Conservation (phyloP, 2,797 vertebrate species). For the Acropternis orthonyx region DNA sequence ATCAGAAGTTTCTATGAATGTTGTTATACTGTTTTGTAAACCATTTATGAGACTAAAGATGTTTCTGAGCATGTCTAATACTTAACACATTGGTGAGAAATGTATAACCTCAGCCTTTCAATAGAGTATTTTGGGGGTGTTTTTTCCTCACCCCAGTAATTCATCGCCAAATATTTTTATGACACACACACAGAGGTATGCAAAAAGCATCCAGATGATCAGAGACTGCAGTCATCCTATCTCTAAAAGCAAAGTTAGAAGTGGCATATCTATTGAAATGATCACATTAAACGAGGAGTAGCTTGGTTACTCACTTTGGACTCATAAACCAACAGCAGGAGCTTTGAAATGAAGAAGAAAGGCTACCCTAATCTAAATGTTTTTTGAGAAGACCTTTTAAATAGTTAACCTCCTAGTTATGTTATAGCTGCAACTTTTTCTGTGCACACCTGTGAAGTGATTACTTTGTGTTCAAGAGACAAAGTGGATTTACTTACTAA, state of each 20-base stretch:
- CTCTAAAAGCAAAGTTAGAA: slow-evolving; percentile 35
- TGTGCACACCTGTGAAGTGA: slow-evolving; percentile 23
- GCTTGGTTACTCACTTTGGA: not conserved
- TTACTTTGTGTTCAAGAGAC: slow-evolving; percentile 7
- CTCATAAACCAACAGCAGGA: slow-evolving; percentile 41
- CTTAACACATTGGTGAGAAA: not conserved
- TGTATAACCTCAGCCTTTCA: not conserved
- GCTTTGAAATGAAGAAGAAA: slow-evolving; percentile 50
- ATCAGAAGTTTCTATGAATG: not conserved
- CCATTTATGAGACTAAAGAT: not conserved
- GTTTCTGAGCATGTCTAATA: not conserved
- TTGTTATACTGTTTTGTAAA: not conserved
- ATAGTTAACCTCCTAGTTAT: slow-evolving; percentile 33
- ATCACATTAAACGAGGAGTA: slow-evolving; percentile 39
- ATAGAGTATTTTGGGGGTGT: not conserved
- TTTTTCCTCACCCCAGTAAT: not conserved
- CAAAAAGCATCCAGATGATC: not conserved
- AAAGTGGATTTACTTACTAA: slow-evolving; percentile 36
- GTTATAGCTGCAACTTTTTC: slow-evolving; percentile 26
- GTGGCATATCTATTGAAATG: not conserved
- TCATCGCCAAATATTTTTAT: not conserved
- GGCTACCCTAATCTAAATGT: not conserved
- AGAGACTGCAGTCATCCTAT: not conserved
- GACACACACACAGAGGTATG: not conserved
- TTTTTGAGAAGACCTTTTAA: slow-evolving; percentile 36